Evolutionary conservation across 2,113 vertebrate species (phyloP).

Genomic region (Petrocephalus microphthalmus): DNA sequence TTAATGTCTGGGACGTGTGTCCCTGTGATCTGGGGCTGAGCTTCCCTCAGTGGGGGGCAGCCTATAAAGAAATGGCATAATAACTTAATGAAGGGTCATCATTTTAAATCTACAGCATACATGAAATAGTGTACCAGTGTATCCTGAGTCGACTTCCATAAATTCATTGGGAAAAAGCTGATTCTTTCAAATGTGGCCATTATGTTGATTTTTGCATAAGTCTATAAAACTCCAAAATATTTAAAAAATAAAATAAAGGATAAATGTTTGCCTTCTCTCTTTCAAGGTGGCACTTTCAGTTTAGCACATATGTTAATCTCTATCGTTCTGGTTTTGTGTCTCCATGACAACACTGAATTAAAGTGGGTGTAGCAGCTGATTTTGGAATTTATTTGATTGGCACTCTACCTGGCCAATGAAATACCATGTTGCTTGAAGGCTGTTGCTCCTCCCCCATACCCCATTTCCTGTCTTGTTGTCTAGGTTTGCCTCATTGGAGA

Average conservation of each 20-base stretch:
- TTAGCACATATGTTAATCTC: background rate
- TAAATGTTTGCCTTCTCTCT: background rate
- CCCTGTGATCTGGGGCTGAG: background rate
- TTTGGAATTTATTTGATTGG: background rate
- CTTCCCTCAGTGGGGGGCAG: background rate
- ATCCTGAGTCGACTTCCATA: background rate
- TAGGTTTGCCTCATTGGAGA: slow-evolving; percentile 96
- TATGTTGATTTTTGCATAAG: background rate
- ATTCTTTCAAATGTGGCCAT: background rate
- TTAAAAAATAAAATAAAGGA: background rate
- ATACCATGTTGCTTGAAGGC: background rate
- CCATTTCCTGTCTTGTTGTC: background rate
- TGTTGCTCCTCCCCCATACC: background rate
- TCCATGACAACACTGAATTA: background rate
- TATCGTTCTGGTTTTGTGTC: background rate
- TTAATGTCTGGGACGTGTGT: background rate
- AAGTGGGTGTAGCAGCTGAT: background rate
- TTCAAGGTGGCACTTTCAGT: background rate
- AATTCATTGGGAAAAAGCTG: background rate
- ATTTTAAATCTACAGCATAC: background rate
- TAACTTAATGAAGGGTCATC: background rate
- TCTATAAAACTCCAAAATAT: background rate
- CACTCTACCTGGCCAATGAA: background rate
- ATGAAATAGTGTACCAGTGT: background rate
- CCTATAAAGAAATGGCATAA: background rate